Conservation (phyloP, 2,888 invertebrate genomes). For the Drosophila cognata region DNA sequence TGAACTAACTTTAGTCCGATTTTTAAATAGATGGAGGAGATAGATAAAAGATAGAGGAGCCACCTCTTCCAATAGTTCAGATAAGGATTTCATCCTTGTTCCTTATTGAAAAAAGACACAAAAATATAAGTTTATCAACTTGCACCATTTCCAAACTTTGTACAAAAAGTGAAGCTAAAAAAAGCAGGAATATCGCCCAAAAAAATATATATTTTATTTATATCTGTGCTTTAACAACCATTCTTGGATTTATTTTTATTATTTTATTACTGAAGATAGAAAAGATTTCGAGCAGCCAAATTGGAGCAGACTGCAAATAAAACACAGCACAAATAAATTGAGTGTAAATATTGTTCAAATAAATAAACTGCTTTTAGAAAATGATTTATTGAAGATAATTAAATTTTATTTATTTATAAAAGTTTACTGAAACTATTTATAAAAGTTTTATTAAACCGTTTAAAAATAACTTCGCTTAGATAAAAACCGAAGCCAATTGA, state of each 20-base stretch:
- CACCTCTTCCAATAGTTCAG: neutral
- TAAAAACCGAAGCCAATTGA: neutral
- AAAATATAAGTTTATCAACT: accelerated
- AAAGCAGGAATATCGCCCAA: too few relatives aligned
- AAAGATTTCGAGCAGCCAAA: neutral
- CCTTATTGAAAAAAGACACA: neutral
- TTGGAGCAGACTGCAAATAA: neutral
- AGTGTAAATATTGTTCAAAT: neutral
- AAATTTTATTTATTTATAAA: neutral
- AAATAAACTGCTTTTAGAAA: neutral
- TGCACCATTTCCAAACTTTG: too few relatives aligned
- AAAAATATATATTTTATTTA: neutral
- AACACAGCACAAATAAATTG: neutral
- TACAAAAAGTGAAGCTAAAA: too few relatives aligned
- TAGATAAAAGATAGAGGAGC: neutral
- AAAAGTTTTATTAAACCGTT: neutral
- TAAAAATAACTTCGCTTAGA: accelerated
- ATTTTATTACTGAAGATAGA: neutral
- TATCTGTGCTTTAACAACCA: neutral
- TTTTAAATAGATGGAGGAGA: neutral
- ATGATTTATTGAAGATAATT: too few relatives aligned
- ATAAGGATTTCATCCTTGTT: neutral
- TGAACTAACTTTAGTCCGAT: neutral
- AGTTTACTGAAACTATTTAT: neutral
- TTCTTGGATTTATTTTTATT: neutral